Evolutionary conservation across 2,888 invertebrate genomes (phyloP).

Genomic region (Brachynemurus nebulosus): DNA sequence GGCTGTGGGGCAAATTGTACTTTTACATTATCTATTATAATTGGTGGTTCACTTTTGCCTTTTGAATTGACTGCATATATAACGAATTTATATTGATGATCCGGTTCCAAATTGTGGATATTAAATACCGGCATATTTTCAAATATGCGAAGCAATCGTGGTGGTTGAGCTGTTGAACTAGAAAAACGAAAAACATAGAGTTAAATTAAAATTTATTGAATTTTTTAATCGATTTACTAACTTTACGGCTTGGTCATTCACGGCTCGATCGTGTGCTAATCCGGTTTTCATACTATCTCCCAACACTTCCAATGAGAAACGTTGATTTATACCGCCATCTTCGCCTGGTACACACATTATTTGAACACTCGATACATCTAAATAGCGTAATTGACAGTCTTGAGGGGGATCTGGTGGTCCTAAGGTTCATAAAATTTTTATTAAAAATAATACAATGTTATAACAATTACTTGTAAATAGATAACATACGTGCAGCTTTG

Average conservation of each 20-base stretch:
- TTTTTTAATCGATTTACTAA: constrained; percentile 12
- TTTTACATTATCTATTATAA: constrained; percentile 38
- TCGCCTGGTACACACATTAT: constrained; percentile 63
- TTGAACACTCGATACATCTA: constrained; percentile 44
- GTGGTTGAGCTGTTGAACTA: background rate
- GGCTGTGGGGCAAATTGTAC: background rate
- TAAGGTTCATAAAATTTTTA: constrained; percentile 26
- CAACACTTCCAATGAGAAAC: constrained; percentile 67
- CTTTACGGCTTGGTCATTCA: constrained; percentile 28
- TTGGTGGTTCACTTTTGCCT: constrained; percentile 61
- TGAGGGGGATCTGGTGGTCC: constrained; percentile 63
- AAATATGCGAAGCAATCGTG: constrained; percentile 34
- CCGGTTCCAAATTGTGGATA: constrained; percentile 59
- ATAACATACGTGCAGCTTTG: constrained; percentile 59
- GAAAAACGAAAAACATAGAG: background rate
- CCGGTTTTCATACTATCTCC: constrained; percentile 38
- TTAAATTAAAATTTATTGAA: background rate
- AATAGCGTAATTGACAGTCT: constrained; percentile 57
- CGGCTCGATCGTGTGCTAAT: constrained; percentile 15
- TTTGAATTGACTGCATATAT: constrained; percentile 73
- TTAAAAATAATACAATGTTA: background rate
- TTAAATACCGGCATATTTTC: constrained; percentile 55
- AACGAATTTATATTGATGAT: constrained; percentile 60
- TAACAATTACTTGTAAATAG: too few species aligned
- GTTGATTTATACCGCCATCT: constrained; percentile 70